Evolutionary conservation across 2,113 vertebrate genomes (phyloP).

Genomic region (Atlantisia rogersi): DNA sequence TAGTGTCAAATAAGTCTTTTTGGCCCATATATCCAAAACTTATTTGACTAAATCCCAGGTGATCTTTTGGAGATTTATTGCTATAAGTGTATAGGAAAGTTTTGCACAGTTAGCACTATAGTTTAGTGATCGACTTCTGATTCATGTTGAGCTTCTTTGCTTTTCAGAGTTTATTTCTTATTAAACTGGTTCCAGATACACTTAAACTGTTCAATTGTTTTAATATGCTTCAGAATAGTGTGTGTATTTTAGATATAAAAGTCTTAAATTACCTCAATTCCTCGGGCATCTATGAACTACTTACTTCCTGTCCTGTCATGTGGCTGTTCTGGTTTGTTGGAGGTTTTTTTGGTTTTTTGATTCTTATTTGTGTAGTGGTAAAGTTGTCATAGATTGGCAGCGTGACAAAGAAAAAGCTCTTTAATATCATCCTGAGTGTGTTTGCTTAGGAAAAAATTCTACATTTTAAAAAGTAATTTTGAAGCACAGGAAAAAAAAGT

Average conservation of each 20-base stretch:
- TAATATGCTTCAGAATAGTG: not conserved
- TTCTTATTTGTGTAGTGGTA: not conserved
- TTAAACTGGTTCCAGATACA: not conserved
- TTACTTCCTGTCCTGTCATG: not conserved
- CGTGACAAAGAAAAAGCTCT: not conserved
- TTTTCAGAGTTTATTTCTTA: too few relatives aligned
- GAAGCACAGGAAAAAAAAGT: not conserved
- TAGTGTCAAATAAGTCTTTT: not conserved
- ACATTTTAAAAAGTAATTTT: not conserved
- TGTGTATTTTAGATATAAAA: not conserved
- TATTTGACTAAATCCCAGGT: not conserved
- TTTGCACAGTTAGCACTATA: not conserved
- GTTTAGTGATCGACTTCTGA: rapidly evolving
- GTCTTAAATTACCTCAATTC: not conserved
- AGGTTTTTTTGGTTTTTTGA: too few relatives aligned
- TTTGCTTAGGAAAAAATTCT: not conserved
- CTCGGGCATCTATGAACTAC: not conserved
- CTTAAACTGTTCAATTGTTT: not conserved
- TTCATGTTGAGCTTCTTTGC: not conserved
- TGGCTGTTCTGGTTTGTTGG: too few relatives aligned
- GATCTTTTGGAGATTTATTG: not conserved
- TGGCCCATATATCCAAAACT: not conserved
- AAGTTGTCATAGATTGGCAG: not conserved
- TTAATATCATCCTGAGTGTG: not conserved
- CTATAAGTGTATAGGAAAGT: not conserved